phyloP scores from a whole-genome alignment of 2,113 vertebrate species.

The Eulemur macaco region DNA sequence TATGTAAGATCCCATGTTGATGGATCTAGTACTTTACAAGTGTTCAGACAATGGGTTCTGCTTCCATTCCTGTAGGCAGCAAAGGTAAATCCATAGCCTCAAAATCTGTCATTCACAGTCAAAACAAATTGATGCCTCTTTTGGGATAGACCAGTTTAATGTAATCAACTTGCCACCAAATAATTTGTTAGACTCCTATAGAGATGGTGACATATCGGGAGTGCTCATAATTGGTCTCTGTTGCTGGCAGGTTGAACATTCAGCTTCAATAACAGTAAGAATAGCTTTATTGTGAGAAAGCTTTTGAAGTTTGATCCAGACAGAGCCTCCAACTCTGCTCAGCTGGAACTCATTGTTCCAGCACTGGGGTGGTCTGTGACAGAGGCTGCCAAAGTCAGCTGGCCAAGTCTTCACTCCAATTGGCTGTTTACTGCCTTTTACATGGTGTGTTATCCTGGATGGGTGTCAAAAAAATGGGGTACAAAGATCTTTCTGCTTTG shows the following conservation, averaged over 20 bases:
- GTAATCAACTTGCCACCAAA: background rate
- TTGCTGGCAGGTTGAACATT: background rate
- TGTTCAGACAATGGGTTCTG: background rate
- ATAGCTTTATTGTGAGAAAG: background rate
- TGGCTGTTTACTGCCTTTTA: background rate
- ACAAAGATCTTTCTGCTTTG: background rate
- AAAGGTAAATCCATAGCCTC: background rate
- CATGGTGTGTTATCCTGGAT: background rate
- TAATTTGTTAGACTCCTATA: background rate
- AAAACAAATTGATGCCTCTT: background rate
- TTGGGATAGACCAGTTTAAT: background rate
- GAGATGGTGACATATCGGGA: background rate
- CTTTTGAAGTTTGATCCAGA: background rate
- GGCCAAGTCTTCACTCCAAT: background rate
- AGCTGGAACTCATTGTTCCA: background rate
- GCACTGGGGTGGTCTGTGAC: background rate
- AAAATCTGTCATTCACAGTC: background rate
- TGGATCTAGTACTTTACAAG: background rate
- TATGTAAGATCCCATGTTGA: background rate
- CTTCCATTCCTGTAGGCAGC: background rate
- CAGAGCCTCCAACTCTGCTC: background rate
- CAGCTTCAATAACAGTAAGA: background rate
- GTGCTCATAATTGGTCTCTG: background rate
- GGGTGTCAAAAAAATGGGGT: background rate
- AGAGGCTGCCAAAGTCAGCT: background rate